phyloP scores from a whole-genome alignment of 64 coral and sea anemone genomes.

The Trachythela sp. region DNA sequence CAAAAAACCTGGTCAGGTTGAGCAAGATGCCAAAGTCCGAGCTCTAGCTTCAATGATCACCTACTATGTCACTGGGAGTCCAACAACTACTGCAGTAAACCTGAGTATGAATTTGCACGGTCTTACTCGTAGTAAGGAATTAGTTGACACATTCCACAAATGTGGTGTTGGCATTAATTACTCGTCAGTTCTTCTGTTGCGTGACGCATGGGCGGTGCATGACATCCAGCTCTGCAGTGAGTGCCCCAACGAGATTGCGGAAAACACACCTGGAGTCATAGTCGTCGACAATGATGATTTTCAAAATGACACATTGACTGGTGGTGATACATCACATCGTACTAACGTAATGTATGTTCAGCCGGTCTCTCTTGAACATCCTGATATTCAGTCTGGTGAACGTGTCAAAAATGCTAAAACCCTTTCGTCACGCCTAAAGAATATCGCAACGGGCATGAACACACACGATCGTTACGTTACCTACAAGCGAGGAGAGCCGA shows the following conservation, averaged over 20 bases:
- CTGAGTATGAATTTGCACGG: background rate
- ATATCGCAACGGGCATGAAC: background rate
- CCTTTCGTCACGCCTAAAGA: background rate
- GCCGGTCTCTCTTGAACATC: background rate
- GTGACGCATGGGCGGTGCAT: background rate
- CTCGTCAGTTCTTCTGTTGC: background rate
- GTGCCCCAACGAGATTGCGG: background rate
- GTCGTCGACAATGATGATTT: slow-evolving; percentile 18
- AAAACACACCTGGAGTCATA: background rate
- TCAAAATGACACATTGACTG: slow-evolving; percentile 11
- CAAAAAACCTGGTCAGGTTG: background rate
- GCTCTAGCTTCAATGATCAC: background rate
- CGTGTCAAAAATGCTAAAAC: background rate
- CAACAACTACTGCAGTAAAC: background rate
- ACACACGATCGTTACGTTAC: slow-evolving; percentile 5
- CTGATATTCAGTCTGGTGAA: background rate
- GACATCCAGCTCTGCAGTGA: slow-evolving; percentile 4
- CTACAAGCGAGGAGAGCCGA: background rate
- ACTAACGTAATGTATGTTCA: slow-evolving; percentile 7
- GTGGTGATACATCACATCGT: background rate
- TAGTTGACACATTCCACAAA: background rate
- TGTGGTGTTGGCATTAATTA: background rate
- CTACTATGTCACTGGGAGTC: background rate
- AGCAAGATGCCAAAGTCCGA: background rate
- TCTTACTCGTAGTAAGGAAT: background rate